A percentile compares a stretch with the other conserved stretches of the same genome.
phyloP scores from a whole-genome alignment of 2,113 vertebrate species.

The Heloderma charlesbogerti region DNA sequence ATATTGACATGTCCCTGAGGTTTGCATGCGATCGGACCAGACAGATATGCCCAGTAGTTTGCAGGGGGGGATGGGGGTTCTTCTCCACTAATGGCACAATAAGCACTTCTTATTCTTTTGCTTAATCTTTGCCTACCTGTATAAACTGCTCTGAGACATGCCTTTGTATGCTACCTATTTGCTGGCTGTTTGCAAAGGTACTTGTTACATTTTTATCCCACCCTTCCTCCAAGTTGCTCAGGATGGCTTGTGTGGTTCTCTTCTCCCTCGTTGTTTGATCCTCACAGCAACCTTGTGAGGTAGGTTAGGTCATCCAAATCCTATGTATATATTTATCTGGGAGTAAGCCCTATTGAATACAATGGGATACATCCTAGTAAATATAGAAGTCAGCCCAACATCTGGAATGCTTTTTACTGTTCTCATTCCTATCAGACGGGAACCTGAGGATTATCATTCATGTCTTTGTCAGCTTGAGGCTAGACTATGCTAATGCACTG shows the following conservation, averaged over 20 bases:
- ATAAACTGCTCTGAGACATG: conserved; percentile 11
- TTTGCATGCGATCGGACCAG: conserved; percentile 26
- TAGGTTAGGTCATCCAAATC: neutral
- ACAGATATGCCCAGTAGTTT: conserved; percentile 25
- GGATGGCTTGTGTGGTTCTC: neutral
- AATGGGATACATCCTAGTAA: too few species aligned
- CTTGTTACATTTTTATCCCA: neutral
- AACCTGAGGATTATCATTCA: neutral
- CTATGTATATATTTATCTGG: neutral
- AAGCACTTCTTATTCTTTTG: conserved; percentile 14
- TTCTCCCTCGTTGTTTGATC: neutral
- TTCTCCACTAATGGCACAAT: neutral
- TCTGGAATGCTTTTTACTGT: too few species aligned
- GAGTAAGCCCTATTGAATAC: neutral
- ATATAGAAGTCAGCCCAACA: too few species aligned
- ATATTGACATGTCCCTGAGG: conserved; percentile 40
- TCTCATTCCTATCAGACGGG: neutral
- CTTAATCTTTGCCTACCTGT: conserved; percentile 27
- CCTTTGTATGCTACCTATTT: conserved; percentile 19
- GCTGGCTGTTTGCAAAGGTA: conserved; percentile 30
- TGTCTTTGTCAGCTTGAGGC: neutral
- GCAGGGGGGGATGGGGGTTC: neutral
- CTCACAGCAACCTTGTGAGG: neutral
- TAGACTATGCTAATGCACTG: neutral
- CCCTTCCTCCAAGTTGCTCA: neutral